A percentile compares a stretch with the other conserved stretches of the same genome.
phyloP scores from a whole-genome alignment of 2,113 vertebrate genomes.

The Peromyscus polionotus region DNA sequence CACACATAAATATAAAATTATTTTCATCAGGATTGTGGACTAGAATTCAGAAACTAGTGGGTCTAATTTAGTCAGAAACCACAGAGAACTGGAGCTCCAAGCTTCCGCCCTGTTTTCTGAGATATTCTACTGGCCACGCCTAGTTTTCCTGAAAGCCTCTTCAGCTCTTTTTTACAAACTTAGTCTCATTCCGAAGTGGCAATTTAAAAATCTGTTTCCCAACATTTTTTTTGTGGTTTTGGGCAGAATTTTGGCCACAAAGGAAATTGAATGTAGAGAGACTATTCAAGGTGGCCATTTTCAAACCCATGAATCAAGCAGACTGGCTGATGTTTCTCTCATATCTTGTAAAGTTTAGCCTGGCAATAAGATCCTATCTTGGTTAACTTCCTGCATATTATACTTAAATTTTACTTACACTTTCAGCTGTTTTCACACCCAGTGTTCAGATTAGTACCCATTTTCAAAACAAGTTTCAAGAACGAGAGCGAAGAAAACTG shows the following conservation, averaged over 20 bases:
- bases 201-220: slow-evolving; percentile 15
- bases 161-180: background rate
- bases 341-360: slow-evolving; percentile 10
- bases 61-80: background rate
- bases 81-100: background rate
- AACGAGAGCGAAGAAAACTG: slow-evolving; percentile 14
- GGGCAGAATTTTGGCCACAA: background rate
- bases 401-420: background rate
- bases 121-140: background rate
- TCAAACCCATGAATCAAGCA: background rate
- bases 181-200: background rate
- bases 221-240: background rate
- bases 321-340: background rate
- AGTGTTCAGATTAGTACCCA: background rate
- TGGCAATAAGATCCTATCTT: background rate
- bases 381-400: background rate
- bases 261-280: background rate
- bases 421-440: slow-evolving; percentile 39
- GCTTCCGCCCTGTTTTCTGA: slow-evolving; percentile 33
- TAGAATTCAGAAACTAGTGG: slow-evolving; percentile 10
- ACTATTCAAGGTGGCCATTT: slow-evolving; percentile 49
- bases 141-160: slow-evolving; percentile 33
- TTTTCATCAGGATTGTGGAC: background rate
- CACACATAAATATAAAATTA: too few relatives aligned
- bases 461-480: slow-evolving; percentile 39